A percentile compares a stretch with the other conserved stretches of the same genome.
phyloP scores from a whole-genome alignment of 2,797 vertebrate genomes.

The Aplochiton taeniatus region DNA sequence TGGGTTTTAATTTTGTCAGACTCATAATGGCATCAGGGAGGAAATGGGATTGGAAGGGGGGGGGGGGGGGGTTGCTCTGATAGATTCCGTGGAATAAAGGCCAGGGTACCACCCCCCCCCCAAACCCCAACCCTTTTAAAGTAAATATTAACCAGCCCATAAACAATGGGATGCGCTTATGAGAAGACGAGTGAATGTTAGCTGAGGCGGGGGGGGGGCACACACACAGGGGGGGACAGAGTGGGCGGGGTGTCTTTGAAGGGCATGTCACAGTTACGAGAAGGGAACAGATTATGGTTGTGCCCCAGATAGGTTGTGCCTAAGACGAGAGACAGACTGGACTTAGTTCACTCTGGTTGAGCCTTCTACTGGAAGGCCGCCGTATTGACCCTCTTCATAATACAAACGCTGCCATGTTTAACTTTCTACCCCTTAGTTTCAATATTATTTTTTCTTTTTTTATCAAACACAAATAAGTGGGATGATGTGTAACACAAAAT shows the following conservation, averaged over 20 bases:
- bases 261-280: conserved; percentile 28
- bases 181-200: conserved; percentile 39
- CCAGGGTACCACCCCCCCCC: conserved; percentile 8
- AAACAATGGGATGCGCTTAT: conserved; percentile 25
- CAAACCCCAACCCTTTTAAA: neutral
- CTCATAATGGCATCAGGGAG: conserved; percentile 58
- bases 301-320: conserved; percentile 16
- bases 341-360: too few species aligned
- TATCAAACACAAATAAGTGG: too few species aligned
- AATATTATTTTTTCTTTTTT: too few species aligned
- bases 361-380: too few species aligned
- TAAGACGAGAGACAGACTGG: too few species aligned
- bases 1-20: conserved; percentile 83
- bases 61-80: too few species aligned
- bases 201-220: conserved; percentile 41
- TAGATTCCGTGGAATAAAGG: conserved; percentile 45
- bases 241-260: conserved; percentile 42
- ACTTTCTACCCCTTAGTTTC: too few species aligned
- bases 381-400: too few species aligned
- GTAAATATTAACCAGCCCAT: too few species aligned
- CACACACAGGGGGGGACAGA: conserved; percentile 36
- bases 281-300: conserved; percentile 31
- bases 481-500: too few species aligned
- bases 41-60: conserved; percentile 52
- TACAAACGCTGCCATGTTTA: too few species aligned